Conservation (phyloP, 2,113 vertebrate genomes). For the Pica pica region DNA sequence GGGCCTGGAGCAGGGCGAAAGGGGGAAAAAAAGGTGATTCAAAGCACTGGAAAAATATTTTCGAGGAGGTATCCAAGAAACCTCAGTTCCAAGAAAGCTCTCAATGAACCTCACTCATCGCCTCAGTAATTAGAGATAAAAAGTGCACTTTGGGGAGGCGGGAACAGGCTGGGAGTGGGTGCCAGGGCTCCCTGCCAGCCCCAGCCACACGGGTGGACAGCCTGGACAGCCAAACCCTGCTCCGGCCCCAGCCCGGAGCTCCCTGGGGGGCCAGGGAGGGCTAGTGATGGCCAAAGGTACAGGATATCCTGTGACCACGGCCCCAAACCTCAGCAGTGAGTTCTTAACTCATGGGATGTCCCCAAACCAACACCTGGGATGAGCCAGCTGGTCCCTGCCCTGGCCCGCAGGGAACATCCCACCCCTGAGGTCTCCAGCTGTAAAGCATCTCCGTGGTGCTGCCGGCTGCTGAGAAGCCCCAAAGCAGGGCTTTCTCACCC, state of each 20-base stretch:
- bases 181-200: neutral
- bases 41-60: neutral
- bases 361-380: rapidly evolving
- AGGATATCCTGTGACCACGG: neutral
- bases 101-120: neutral
- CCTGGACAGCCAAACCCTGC: neutral
- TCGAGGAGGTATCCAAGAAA: neutral
- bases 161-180: neutral
- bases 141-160: neutral
- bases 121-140: neutral
- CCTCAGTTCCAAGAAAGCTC: neutral
- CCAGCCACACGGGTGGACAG: neutral
- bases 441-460: rapidly evolving
- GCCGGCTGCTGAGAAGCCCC: rapidly evolving
- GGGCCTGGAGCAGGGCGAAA: neutral
- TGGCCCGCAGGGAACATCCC: neutral
- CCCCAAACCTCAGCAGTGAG: neutral
- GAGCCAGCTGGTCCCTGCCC: rapidly evolving
- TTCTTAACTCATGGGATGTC: neutral
- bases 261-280: neutral
- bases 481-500: neutral
- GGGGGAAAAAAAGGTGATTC: rapidly evolving
- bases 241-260: rapidly evolving
- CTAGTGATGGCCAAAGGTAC: neutral
- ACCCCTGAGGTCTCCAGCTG: rapidly evolving